Base-by-base conservation (phyloP, 92 coral and sea anemone species). In the Ricordea florida region DNA sequence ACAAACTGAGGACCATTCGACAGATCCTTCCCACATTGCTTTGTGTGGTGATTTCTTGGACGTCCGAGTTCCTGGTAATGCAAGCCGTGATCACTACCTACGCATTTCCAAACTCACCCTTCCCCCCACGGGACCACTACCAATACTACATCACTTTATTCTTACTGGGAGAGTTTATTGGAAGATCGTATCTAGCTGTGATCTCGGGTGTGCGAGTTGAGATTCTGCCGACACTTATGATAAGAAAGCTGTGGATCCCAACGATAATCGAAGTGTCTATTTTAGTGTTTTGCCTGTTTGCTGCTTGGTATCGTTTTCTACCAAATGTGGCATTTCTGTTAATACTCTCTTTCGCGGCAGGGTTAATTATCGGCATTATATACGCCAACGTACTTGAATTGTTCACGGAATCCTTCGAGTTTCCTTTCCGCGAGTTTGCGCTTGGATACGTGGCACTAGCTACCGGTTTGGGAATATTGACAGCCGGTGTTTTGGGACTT, bases 71-170 rank as follows among this genome's bases (percentile, higher is more conserved):
- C 33, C 57, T 82, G 28, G 79, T 82, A 6, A 82, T 74, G 22
- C 87, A 82, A 55, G 87, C 76, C 29, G 72, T 73, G 1, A 20
- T 82, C 70, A 82, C 87, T 16, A 82, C 82, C 4, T 64, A 72
- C 62, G 87, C 87, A 20, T 82, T 82, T 18, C 76, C 87, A 13
- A 82, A 64, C 72, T 77, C 87, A 18, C 82, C 87, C 47, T 82
- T 82, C 40, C 87, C 87, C 8, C 87, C 87, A 10, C 42, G 87
- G 34, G 87, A 82, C 48, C 87, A 82, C 40, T 82, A 82, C 63
- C 76, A 74, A 34, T 82, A 82, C 40, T 82, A 82, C 40, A 82
- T 82, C 34, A 72, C 79, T 6, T 63, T 78, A 36, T 82, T 82
- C 10, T 37, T 82, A 9, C 23, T 62, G 29, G 87, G 87, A 6